Conservation (phyloP, 2,888 invertebrate species). For the Gnatocerus cornutus region DNA sequence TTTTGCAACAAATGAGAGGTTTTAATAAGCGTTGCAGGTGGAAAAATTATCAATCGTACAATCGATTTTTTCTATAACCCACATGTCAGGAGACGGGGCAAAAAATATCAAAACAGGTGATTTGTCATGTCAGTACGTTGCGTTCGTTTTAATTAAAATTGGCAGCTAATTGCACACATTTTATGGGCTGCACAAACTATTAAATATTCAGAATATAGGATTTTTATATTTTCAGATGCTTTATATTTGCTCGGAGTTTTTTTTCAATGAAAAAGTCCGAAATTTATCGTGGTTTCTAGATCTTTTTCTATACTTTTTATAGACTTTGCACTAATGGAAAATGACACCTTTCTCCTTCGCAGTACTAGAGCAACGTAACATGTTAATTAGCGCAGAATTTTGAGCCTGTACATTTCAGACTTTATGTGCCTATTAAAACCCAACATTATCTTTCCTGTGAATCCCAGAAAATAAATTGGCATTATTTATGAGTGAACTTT, state of each 20-base stretch:
- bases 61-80: conserved; percentile 1
- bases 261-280: no score
- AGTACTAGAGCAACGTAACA: neutral
- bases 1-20: neutral
- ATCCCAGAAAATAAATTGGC: conserved; percentile 2
- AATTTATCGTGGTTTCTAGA: no score
- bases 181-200: no score
- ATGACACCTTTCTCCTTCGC: no score
- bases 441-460: neutral
- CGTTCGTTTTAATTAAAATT: no score
- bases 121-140: neutral
- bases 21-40: conserved; percentile 6
- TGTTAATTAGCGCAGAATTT: neutral
- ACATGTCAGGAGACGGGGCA: neutral
- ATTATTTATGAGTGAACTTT: neutral
- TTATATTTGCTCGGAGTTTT: no score
- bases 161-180: neutral
- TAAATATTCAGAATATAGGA: no score
- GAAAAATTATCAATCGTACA: neutral
- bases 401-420: neutral
- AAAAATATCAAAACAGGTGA: conserved; percentile 7
- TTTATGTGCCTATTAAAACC: conserved; percentile 2
- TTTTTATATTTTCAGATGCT: no score
- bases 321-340: no score
- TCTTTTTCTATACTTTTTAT: no score